Conservation (phyloP, 2,113 vertebrate genomes). For the Oreocharis arfaki region DNA sequence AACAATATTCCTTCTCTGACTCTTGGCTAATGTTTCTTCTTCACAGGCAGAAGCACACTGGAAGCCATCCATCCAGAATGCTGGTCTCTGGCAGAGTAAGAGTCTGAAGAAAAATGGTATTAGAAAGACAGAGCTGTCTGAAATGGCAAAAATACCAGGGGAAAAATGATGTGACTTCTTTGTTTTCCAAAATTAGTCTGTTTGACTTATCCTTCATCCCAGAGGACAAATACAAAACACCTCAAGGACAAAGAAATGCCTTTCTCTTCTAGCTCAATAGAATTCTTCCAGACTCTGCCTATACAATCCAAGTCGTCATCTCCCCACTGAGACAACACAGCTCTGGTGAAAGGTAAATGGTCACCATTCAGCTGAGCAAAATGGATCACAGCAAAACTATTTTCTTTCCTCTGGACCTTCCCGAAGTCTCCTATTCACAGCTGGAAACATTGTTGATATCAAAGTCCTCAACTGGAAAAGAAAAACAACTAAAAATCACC, state of each 20-base stretch:
- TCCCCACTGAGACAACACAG: background rate
- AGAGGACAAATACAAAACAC: background rate
- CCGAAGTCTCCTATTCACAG: background rate
- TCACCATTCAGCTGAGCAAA: background rate
- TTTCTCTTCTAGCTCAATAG: background rate
- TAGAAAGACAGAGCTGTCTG: background rate
- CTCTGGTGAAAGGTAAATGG: background rate
- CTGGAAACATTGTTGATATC: background rate
- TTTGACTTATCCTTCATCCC: background rate
- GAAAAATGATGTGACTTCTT: background rate
- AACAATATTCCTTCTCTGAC: background rate
- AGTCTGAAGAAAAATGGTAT: background rate
- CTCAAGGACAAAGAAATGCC: background rate
- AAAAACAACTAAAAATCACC: background rate
- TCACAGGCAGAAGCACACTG: rapidly evolving
- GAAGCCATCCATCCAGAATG: background rate
- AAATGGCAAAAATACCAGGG: background rate
- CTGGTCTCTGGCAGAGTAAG: background rate
- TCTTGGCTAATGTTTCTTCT: background rate
- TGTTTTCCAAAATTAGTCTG: background rate
- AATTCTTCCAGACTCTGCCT: background rate
- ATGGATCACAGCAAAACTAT: background rate
- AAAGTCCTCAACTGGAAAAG: background rate
- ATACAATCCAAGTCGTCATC: background rate
- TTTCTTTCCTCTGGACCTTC: background rate